These are phyloP conservation scores for Pelosia muscerda DNA, from an alignment of 2,888 invertebrate genomes.

Conservation along the genomic window DNA sequence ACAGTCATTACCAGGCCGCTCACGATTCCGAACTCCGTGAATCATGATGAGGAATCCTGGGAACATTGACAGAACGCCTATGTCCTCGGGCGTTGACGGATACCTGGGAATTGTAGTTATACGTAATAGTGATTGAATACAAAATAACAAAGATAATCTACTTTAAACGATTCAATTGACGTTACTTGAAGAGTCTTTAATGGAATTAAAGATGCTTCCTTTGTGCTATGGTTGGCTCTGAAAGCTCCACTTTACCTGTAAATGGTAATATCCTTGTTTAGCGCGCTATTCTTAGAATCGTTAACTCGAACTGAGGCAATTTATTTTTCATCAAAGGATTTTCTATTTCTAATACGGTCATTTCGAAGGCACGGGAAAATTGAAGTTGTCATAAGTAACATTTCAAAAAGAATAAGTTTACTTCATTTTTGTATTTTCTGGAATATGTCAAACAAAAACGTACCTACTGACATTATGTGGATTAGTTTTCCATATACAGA, in stretches of 20 bases:
- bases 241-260: slow-evolving; percentile 15
- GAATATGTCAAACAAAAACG: too few relatives aligned
- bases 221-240: slow-evolving; percentile 25
- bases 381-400: neutral
- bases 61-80: slow-evolving; percentile 50
- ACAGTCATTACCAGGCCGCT: slow-evolving; percentile 60
- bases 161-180: slow-evolving; percentile 34
- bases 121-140: slow-evolving; percentile 41
- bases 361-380: neutral
- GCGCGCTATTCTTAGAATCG: slow-evolving; percentile 29
- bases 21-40: slow-evolving; percentile 59
- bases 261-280: slow-evolving; percentile 32
- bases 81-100: slow-evolving; percentile 35
- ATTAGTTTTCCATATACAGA: neutral
- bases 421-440: neutral
- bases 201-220: slow-evolving; percentile 43
- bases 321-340: slow-evolving; percentile 32
- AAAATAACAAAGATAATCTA: slow-evolving; percentile 44
- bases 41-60: slow-evolving; percentile 45
- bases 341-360: neutral
- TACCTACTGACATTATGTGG: neutral
- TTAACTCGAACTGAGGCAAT: slow-evolving; percentile 9
- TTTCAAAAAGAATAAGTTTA: neutral
- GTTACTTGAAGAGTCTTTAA: slow-evolving; percentile 41
- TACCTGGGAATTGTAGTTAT: slow-evolving; percentile 35